Base-by-base conservation (phyloP, 2,797 vertebrate genomes). In the Neostethus bicornis region DNA sequence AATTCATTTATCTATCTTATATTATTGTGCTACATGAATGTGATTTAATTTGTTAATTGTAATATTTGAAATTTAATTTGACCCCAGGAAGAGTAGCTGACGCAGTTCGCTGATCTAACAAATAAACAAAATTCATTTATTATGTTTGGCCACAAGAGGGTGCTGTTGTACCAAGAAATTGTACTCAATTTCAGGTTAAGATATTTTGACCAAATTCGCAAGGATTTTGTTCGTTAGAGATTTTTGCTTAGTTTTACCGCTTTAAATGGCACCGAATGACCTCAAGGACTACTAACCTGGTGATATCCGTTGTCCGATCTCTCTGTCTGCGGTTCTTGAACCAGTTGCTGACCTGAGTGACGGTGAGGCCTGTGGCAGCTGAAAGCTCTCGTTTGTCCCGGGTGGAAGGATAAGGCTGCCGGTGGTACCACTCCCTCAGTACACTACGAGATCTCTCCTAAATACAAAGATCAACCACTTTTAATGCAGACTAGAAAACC, bases 291-390 rank as follows among this genome's bases (percentile, higher is more conserved):
- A 52, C 75, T 72, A 37, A 84, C 77, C 77, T 7, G 31, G 19
- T 51, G 0, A 3, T 1, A 4, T 68, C 48, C 0, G 26, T 12
- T 38, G 26, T 51, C 62, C 96, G 90, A 85, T 96, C 95, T 77
- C 96, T 92, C 81, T 97, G 96, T 77, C 95, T 82, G 61, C 95
- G 93, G 87, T 98, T 98, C 88, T 98, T 98, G 91, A 98, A 97
- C 96, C 96, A 98, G 90, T 98, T 98, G 83, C 95, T 95, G 81
- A 98, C 95, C 87, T 98, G 95, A 14, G 94, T 96, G 74, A 94
- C 92, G 5, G 95, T 95, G 79, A 98, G 95, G 76, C 95, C 95
- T 44, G 94, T 96, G 87, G 95, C 93, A 53, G 92, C 94, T 29
- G 96, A 94, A 64, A 98, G 93, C 90, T 96, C 94, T 77, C 93